phyloP scores from a whole-genome alignment of 2,113 vertebrate species.

The Epinephelus moara region DNA sequence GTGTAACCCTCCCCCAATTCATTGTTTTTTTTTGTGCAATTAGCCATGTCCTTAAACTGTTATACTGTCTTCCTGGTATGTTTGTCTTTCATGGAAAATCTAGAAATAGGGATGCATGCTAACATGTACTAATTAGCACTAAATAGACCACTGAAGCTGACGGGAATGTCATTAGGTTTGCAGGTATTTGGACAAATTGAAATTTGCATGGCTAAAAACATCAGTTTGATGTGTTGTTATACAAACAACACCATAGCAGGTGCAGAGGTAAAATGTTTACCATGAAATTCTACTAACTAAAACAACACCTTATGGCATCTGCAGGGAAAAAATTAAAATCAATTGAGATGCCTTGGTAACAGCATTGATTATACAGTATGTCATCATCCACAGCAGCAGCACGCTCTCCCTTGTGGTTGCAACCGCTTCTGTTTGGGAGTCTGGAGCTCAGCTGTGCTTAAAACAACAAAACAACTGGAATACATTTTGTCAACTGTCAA shows the following conservation, averaged over 20 bases:
- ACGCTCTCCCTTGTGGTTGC: constrained; percentile 11
- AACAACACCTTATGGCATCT: constrained; percentile 8
- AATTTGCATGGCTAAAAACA: not conserved
- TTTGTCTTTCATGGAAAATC: too few species aligned
- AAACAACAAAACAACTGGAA: constrained; percentile 15
- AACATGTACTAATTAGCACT: too few species aligned
- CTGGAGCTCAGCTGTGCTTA: constrained; percentile 39
- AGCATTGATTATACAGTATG: constrained; percentile 46
- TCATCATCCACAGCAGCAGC: constrained; percentile 22
- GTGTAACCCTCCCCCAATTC: too few species aligned
- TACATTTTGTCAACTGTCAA: not conserved
- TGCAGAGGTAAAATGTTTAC: not conserved
- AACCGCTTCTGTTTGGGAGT: constrained; percentile 26
- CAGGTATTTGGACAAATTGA: not conserved
- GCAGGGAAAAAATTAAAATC: not conserved
- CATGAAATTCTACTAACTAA: not conserved
- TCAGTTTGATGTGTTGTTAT: not conserved
- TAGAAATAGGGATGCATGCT: too few species aligned
- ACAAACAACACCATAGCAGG: not conserved
- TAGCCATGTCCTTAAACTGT: too few species aligned
- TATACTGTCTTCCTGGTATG: too few species aligned
- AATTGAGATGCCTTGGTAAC: constrained; percentile 16
- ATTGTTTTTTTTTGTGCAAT: too few species aligned
- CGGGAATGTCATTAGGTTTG: not conserved
- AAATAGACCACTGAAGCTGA: too few species aligned